Conservation (phyloP, 1,140 invertebrate genomes). For the Telenomus remus region DNA sequence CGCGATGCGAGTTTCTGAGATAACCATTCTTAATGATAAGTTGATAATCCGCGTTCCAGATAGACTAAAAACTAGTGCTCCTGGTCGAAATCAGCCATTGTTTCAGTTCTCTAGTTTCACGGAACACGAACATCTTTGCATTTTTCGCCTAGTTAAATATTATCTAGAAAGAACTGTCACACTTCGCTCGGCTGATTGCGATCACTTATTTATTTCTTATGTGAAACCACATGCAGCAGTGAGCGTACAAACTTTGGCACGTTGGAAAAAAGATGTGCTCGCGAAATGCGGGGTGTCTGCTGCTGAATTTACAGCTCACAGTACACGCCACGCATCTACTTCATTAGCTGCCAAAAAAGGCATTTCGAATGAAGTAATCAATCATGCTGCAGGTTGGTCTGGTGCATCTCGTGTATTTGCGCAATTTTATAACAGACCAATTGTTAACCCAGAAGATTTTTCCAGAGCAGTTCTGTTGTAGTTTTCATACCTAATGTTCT, state of each 20-base stretch:
- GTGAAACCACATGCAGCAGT: slow-evolving; percentile 1
- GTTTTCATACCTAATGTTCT: too few relatives aligned
- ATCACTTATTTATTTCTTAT: neutral
- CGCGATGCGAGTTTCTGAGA: neutral
- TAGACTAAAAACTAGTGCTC: slow-evolving; percentile 27
- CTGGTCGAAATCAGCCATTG: slow-evolving; percentile 6
- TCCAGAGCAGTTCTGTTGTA: too few relatives aligned
- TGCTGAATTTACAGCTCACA: neutral
- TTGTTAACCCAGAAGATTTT: too few relatives aligned
- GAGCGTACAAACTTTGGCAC: neutral
- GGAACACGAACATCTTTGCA: slow-evolving; percentile 23
- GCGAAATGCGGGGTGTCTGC: neutral
- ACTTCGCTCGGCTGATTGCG: neutral
- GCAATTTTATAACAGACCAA: too few relatives aligned
- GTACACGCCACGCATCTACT: neutral
- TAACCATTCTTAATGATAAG: neutral
- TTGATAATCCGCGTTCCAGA: slow-evolving; percentile 28
- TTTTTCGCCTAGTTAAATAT: neutral
- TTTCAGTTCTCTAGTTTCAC: slow-evolving; percentile 37
- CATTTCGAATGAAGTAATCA: too few relatives aligned
- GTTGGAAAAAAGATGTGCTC: neutral
- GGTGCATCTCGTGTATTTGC: too few relatives aligned
- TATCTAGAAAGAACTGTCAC: neutral
- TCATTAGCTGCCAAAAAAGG: neutral
- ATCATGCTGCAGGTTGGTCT: too few relatives aligned